These are phyloP conservation scores for Halcyon smyrnensis DNA, from an alignment of 2,797 vertebrate genomes.

Conservation along the genomic window DNA sequence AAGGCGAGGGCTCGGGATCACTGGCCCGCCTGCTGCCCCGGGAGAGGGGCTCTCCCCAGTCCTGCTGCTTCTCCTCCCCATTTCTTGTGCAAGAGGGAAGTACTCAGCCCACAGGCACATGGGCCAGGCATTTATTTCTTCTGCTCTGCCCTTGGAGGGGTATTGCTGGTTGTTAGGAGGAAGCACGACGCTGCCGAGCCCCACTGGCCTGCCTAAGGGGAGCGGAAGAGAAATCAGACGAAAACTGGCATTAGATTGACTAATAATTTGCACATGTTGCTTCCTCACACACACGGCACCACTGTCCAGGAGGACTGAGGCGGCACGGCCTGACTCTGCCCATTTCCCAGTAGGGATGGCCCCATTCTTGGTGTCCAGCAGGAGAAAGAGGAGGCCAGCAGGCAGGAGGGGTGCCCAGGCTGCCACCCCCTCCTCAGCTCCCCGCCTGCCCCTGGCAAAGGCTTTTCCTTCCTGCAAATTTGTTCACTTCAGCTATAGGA, in stretches of 20 bases:
- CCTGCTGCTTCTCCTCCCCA: rapidly evolving
- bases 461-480: not conserved
- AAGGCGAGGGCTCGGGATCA: rapidly evolving
- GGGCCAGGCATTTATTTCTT: not conserved
- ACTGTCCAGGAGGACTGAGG: not conserved
- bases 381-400: not conserved
- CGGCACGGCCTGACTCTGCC: not conserved
- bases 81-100: not conserved
- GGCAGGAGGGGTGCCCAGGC: rapidly evolving
- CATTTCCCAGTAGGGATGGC: not conserved
- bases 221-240: rapidly evolving
- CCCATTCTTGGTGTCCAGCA: rapidly evolving
- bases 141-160: not conserved
- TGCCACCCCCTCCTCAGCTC: not conserved
- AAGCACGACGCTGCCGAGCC: rapidly evolving
- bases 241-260: not conserved
- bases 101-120: rapidly evolving
- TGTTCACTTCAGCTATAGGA: not conserved
- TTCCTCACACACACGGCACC: rapidly evolving
- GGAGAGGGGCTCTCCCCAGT: rapidly evolving
- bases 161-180: rapidly evolving
- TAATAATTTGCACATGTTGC: rapidly evolving
- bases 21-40: not conserved
- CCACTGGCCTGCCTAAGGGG: not conserved
- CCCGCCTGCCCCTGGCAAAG: not conserved